phyloP scores from a whole-genome alignment of 1,140 invertebrate species.

The Monomorium pharaonis region DNA sequence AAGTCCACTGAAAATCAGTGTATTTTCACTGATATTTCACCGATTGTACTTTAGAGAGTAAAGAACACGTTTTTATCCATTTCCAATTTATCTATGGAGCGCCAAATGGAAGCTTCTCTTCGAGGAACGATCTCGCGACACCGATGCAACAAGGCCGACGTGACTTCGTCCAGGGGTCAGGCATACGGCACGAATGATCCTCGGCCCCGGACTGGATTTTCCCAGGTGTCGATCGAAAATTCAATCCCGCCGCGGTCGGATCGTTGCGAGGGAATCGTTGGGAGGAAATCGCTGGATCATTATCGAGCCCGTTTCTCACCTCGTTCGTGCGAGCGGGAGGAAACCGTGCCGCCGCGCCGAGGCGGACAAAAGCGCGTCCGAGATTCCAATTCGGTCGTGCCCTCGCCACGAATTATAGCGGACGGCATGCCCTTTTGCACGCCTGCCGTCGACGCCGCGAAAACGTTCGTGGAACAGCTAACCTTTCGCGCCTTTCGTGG shows the following conservation, averaged over 20 bases:
- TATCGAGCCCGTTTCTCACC: conserved; percentile 69
- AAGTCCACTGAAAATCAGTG: too few relatives aligned
- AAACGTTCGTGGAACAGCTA: conserved; percentile 54
- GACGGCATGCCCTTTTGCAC: conserved; percentile 71
- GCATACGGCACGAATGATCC: conserved; percentile 5
- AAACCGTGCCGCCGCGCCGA: conserved; percentile 21
- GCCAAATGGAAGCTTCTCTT: not conserved
- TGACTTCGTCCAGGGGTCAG: conserved; percentile 18
- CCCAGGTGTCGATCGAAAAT: conserved; percentile 61
- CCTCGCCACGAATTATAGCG: conserved; percentile 67
- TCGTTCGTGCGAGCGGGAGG: conserved; percentile 54
- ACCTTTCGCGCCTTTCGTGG: conserved; percentile 61
- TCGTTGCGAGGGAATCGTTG: conserved; percentile 58
- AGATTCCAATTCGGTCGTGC: conserved; percentile 73
- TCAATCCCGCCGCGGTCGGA: conserved; percentile 56
- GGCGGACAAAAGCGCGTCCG: conserved; percentile 71
- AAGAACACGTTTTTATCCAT: not conserved
- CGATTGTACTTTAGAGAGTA: too few relatives aligned
- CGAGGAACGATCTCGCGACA: conserved; percentile 10
- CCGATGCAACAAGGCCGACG: not conserved
- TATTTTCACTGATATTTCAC: too few relatives aligned
- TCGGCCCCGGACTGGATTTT: not conserved
- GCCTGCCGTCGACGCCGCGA: conserved; percentile 26
- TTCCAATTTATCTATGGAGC: not conserved
- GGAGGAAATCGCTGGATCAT: conserved; percentile 45